phyloP scores from a whole-genome alignment of 2,113 vertebrate genomes.

The Leucopsar rothschildi region DNA sequence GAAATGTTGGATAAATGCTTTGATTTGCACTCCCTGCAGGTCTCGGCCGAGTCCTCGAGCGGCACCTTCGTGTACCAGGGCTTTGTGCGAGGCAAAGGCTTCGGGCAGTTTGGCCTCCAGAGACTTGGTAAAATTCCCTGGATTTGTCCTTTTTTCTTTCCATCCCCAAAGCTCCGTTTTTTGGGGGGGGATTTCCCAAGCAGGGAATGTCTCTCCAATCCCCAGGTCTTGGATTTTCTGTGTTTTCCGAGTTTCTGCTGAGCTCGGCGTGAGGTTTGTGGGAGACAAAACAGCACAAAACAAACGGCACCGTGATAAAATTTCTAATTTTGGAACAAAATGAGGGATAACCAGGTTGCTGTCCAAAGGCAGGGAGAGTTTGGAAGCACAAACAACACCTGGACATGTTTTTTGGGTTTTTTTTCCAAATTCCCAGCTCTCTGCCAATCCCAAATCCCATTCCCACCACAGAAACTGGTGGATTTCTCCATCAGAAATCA shows the following conservation, averaged over 20 bases:
- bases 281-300: background rate
- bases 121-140: conserved; percentile 83
- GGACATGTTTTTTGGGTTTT: rapidly evolving
- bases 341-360: background rate
- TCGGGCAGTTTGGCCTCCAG: conserved; percentile 97
- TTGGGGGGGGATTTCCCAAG: background rate
- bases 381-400: background rate
- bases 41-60: conserved; percentile 89
- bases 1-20: rapidly evolving
- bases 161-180: rapidly evolving
- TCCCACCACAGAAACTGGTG: background rate
- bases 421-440: rapidly evolving
- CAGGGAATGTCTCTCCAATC: background rate
- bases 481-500: background rate
- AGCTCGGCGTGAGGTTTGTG: rapidly evolving
- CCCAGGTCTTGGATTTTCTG: background rate
- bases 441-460: background rate
- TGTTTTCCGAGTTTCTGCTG: background rate
- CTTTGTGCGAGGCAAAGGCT: conserved; percentile 94
- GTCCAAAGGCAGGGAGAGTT: background rate
- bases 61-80: conserved; percentile 97
- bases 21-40: conserved; percentile 66
- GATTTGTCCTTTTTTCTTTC: rapidly evolving
- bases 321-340: background rate
- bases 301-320: rapidly evolving